Evolutionary conservation across 2,888 invertebrate species (phyloP), one percentile per base, ranked within the genome.

Genomic region (Miltochrista miniata): DNA sequence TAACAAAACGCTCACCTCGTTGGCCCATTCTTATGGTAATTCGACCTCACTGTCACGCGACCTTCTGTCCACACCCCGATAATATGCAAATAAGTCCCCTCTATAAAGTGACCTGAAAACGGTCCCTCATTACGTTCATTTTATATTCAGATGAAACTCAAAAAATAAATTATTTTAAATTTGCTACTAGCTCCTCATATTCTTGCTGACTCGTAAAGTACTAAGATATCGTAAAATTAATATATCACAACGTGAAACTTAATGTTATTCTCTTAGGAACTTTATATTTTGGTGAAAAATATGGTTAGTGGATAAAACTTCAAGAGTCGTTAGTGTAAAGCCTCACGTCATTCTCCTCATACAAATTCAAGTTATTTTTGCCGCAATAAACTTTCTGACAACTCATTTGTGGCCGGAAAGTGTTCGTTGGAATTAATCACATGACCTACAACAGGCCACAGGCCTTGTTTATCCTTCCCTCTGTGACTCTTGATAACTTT

Each of bases 381-480:
- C 85, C 82, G 87, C 86, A 85, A 86, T 87, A 87, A 89, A 88
- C 82, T 88, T 87, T 84, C 80, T 87, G 87, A 86, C 85, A 85
- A 82, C 80, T 85, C 83, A 83, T 88, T 88, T 87, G 84, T 83
- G 85, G 78, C 74, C 78, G 79, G 77, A 77, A 81, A 87, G 83
- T 85, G 83, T 86, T 83, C 81, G 76, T 76, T 79, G 68, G 80
- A 83, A 88, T 87, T 85, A 87, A 87, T 88, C 84, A 85, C 79
- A 79, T 81, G 78, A 77, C 76, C 81, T 31, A 31, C 31, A 10
- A 31, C 31, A 8, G 8, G 31, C 8, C 31, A 79, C 76, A 78
- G 72, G 72, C 73, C 76, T 74, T 79, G 79, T 77, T 81, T 80
- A 75, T 68, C 72, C 62, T 69, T 68, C 64, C 70, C 62, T 56